Evolutionary conservation across 2,888 invertebrate genomes (phyloP).

Genomic region (Tyria jacobaeae): DNA sequence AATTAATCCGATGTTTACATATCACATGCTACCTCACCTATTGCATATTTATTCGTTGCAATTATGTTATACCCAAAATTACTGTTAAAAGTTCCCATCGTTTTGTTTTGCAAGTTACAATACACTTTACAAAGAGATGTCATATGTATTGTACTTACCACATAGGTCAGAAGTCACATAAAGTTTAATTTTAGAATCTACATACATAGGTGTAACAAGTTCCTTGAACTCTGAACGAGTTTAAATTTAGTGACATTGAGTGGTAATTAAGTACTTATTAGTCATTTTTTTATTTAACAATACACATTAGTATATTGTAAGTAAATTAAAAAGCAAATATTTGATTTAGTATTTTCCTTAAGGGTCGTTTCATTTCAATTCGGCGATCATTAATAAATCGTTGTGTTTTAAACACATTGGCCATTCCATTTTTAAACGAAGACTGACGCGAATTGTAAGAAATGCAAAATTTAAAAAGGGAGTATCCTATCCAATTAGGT

Average conservation of each 20-base stretch:
- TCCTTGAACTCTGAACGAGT: constrained; percentile 33
- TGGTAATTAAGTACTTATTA: background rate
- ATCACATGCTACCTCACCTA: too few species aligned
- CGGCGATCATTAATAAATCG: background rate
- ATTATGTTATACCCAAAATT: too few species aligned
- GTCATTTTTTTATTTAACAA: background rate
- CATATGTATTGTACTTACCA: too few species aligned
- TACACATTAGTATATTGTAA: background rate
- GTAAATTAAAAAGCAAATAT: background rate
- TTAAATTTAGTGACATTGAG: background rate
- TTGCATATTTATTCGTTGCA: too few species aligned
- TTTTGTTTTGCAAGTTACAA: background rate
- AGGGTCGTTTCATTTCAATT: background rate
- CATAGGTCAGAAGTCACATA: constrained; percentile 41
- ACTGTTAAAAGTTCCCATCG: background rate
- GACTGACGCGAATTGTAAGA: background rate
- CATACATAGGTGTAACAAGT: constrained; percentile 19
- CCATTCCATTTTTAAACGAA: background rate
- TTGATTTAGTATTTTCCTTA: background rate
- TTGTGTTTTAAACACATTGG: background rate
- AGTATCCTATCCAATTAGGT: too few species aligned
- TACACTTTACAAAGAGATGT: background rate
- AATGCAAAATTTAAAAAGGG: too few species aligned
- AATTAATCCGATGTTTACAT: too few species aligned
- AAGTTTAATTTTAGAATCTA: constrained; percentile 45